Evolutionary conservation across 2,888 invertebrate species (phyloP).

Genomic region (Brachycybe producta): DNA sequence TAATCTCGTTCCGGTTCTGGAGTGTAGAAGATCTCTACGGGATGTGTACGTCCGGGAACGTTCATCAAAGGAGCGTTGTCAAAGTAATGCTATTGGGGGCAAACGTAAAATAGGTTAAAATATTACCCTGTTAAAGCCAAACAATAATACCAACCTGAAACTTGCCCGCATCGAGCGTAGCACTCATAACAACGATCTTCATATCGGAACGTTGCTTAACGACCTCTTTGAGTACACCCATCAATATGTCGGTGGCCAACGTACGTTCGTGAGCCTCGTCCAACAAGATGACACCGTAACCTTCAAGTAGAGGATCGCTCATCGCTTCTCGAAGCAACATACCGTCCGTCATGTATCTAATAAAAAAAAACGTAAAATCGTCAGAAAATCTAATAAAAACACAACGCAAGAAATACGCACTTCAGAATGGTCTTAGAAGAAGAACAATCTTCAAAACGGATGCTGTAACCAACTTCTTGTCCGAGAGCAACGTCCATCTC

Average conservation of each 20-base stretch:
- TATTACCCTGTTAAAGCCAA: background rate
- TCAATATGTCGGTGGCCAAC: slow-evolving; percentile 92
- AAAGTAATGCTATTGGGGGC: slow-evolving; percentile 65
- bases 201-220: slow-evolving; percentile 81
- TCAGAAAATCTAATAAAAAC: background rate
- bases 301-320: slow-evolving; percentile 95
- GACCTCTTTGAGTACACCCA: slow-evolving; percentile 97
- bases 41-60: slow-evolving; percentile 90
- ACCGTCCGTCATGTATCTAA: slow-evolving; percentile 96
- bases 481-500: slow-evolving; percentile 95
- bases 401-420: slow-evolving; percentile 36
- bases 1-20: slow-evolving; percentile 97
- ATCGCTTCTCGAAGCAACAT: slow-evolving; percentile 98
- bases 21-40: slow-evolving; percentile 97
- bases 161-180: slow-evolving; percentile 97
- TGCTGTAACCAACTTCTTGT: slow-evolving; percentile 88
- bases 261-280: slow-evolving; percentile 99
- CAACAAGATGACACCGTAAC: slow-evolving; percentile 86
- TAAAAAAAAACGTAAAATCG: slow-evolving; percentile 22
- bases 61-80: slow-evolving; percentile 97
- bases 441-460: slow-evolving; percentile 98
- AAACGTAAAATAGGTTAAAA: background rate
- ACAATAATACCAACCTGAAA: slow-evolving; percentile 46
- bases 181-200: slow-evolving; percentile 97
- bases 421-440: slow-evolving; percentile 86